Conservation (phyloP, 2,888 invertebrate genomes). For the Hymenopus coronatus region DNA sequence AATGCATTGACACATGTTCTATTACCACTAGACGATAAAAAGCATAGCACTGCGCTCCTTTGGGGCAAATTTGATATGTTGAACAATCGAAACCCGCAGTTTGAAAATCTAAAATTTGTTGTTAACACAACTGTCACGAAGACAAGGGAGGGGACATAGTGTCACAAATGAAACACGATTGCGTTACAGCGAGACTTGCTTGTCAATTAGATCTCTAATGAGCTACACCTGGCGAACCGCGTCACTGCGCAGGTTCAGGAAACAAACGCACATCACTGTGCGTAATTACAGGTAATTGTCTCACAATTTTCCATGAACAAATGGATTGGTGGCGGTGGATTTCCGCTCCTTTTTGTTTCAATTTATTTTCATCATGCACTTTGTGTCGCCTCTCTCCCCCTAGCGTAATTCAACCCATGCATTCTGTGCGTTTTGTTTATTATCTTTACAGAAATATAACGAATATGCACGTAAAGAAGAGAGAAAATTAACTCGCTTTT, state of each 20-base stretch:
- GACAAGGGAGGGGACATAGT: background rate
- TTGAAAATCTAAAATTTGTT: background rate
- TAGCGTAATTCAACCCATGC: background rate
- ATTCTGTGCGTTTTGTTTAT: background rate
- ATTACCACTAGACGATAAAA: too few species aligned
- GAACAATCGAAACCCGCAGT: background rate
- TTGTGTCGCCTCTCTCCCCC: background rate
- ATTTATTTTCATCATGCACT: background rate
- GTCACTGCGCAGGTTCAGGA: background rate
- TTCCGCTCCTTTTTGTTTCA: background rate
- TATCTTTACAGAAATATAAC: background rate
- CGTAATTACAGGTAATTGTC: background rate
- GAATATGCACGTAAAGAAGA: background rate
- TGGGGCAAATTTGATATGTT: background rate
- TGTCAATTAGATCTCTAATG: background rate
- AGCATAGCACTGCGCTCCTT: background rate
- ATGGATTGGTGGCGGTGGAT: background rate
- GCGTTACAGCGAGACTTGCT: background rate
- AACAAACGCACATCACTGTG: background rate
- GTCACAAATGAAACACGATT: background rate
- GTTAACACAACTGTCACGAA: background rate
- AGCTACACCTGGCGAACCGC: background rate
- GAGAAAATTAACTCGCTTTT: background rate
- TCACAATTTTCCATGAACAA: background rate
- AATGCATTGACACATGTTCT: too few species aligned